Percentiles rank a stretch among this genome's conserved stretches.
Conservation (phyloP, 2,113 vertebrate species). For the Vimba vimba region DNA sequence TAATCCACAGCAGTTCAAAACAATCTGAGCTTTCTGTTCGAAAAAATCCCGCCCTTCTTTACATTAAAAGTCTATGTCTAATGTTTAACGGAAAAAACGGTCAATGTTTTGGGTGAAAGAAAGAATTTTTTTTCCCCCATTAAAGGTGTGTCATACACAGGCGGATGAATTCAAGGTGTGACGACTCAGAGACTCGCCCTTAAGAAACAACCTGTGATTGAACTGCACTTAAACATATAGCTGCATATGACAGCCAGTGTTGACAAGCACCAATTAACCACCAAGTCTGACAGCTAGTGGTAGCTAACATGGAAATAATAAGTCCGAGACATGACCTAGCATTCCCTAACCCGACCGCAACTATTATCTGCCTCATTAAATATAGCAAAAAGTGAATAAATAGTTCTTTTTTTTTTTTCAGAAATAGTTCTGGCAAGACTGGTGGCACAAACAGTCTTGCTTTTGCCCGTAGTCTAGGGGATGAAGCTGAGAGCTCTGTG, state of each 20-base stretch:
- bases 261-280: conserved; percentile 24
- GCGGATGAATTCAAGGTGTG: conserved; percentile 33
- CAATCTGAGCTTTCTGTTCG: not conserved
- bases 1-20: not conserved
- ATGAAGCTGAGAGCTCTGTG: conserved; percentile 15
- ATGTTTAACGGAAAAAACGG: not conserved
- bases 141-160: conserved; percentile 31
- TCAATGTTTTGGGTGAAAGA: conserved; percentile 6
- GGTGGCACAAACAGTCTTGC: not conserved
- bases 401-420: not conserved
- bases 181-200: conserved; percentile 25
- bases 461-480: conserved; percentile 14
- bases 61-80: not conserved
- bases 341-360: conserved; percentile 26
- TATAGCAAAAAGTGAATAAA: conserved; percentile 1
- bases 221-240: conserved; percentile 25
- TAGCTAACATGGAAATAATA: not conserved
- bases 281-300: conserved; percentile 29
- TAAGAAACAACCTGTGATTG: conserved; percentile 26
- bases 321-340: conserved; percentile 4
- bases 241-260: conserved; percentile 3
- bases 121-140: not conserved
- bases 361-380: conserved; percentile 33
- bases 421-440: conserved; percentile 14
- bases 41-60: not conserved